phyloP scores from a whole-genome alignment of 2,113 vertebrate species.

The Rhagologus leucostigma region DNA sequence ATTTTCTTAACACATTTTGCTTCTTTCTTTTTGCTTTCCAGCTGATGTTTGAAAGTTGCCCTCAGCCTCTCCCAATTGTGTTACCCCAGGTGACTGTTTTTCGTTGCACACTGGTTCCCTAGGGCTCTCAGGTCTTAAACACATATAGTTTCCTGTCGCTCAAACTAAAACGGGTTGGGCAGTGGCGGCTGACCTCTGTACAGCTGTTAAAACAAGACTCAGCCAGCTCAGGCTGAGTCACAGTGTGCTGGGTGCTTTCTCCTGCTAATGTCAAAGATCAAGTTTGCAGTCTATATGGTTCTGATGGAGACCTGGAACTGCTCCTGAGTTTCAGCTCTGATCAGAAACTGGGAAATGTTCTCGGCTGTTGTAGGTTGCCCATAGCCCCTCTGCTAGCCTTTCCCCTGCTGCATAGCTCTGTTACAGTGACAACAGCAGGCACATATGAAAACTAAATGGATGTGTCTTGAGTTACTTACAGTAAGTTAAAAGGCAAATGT shows the following conservation, averaged over 20 bases:
- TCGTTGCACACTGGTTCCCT: neutral
- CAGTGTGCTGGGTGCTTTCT: neutral
- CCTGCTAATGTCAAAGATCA: neutral
- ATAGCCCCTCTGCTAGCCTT: neutral
- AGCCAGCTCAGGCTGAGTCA: neutral
- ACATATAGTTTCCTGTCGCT: accelerated
- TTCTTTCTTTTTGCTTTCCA: neutral
- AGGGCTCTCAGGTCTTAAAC: neutral
- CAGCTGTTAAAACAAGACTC: neutral
- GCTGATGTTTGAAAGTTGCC: neutral
- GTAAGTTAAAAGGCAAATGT: neutral
- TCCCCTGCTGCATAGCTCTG: neutral
- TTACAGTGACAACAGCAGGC: neutral
- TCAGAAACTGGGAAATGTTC: neutral
- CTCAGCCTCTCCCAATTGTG: neutral
- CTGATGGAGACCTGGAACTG: neutral
- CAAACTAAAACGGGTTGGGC: neutral
- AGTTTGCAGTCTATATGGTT: neutral
- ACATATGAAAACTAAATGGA: neutral
- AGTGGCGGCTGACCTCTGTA: neutral
- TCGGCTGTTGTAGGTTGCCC: neutral
- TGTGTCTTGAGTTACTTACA: neutral
- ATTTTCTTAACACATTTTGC: neutral
- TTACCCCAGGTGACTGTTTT: neutral
- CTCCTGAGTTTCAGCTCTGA: neutral